Base-by-base conservation (phyloP, 2,113 vertebrate species). In the Psilopsiagon aurifrons region DNA sequence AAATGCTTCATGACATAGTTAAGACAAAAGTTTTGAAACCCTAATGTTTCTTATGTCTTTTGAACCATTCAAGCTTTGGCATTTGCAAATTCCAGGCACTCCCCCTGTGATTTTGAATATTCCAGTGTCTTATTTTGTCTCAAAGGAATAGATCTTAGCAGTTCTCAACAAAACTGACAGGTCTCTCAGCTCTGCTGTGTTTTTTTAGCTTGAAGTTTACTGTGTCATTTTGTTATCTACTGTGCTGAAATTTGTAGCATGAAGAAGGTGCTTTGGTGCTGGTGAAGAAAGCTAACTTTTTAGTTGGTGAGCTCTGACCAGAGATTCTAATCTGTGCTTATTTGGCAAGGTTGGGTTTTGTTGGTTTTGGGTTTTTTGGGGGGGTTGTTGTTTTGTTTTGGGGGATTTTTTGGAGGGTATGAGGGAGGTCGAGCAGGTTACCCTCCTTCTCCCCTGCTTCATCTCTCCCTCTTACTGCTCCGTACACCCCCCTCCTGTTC, bases 401-500 rank as follows among this genome's bases (percentile, higher is more conserved):
- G 54, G 18, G 18, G 2, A 35, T 59, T 59, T n/a, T 59, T 15
- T 35, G 33, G 13, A 59, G 57, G 22, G 57, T 24, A n/a, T 59
- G 57, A n/a, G 57, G 57, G 33, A 24, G 33, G 22, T 59, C 3
- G 5, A 74, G 73, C 28, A 78, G 59, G 8, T 66, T 93, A 44
- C 76, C n/a, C 16, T 66, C 49, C 25, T 83, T 37, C 35, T 88
- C 22, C 49, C 5, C 8, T 63, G 11, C 54, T 86, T 80, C 69
- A 37, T 83, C n/a, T 83, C 33, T 87, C 39, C 35, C 81, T 33
- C 17, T 86, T 54, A n/a, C 1, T 3, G 49, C 69, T 90, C 43
- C 60, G 47, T 73, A 41, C 88, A 84, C 81, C 62, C 88, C 86
- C 89, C 79, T 96, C 83, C 92, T 94, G 86, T 89, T 88, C 70